Evolutionary conservation across 2,888 invertebrate species (phyloP), one percentile per base, ranked within the genome.

Genomic region (Amblyjoppa fuscipennis): DNA sequence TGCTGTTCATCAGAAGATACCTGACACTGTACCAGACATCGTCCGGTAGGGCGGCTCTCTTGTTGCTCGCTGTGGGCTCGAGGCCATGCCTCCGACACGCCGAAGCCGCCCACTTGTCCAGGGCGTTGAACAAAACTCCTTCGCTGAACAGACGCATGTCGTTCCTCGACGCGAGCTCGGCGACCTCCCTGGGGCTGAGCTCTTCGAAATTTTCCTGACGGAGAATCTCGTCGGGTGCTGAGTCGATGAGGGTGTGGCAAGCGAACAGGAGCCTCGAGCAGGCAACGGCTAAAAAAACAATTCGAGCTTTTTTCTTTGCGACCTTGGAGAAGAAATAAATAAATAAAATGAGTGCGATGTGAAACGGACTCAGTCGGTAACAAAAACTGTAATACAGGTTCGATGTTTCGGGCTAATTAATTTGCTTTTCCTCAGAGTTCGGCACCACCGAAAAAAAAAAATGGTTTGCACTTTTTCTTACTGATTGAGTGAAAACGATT

Each of bases 141-240:
- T 97, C 97, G 85, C 95, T 96, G 0, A 95, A 94, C 7, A 97
- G 95, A 84, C 96, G 95, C 68, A 98, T 93, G 3, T 96, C 96
- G 88, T 97, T 96, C 6, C 97, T 95, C 75, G 95, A 95, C 0
- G 97, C 95, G 74, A 98, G 96, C 51, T 96, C 95, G 3, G 95
- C 94, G 41, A 98, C 94, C 88, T 97, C 97, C 56, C 95, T 95
- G 83, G 96, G 95, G 16, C 96, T 95, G 49, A 98, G 94, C 82
- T 97, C 96, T 85, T 96, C 95, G 59, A 96, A 95, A 59, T 95
- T 94, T 88, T 95, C 95, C 74, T 96, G 95, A 28, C 91, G 92
- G 9, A 97, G 93, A 13, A 96, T 94, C 56, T 93, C 93, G 70
- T 95, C 95, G 0, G 96, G 96, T 86, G 95, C 92, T 16, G 94